phyloP scores from a whole-genome alignment of 2,888 invertebrate genomes.

The Thera obeliscata region DNA sequence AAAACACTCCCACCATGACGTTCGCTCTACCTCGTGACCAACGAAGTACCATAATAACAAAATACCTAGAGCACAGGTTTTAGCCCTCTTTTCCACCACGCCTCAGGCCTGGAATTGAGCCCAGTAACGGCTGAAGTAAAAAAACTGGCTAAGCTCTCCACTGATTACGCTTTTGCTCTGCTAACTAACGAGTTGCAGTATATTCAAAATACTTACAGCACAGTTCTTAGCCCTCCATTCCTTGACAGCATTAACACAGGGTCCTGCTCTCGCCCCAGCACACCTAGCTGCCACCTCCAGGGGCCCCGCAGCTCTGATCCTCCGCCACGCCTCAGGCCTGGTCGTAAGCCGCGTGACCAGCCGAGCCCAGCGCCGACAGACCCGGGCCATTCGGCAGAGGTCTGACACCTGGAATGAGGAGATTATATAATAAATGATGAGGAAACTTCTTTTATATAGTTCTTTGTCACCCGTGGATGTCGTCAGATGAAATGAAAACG shows the following conservation, averaged over 20 bases:
- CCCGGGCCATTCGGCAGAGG: slow-evolving; percentile 82
- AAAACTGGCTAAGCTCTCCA: too few species aligned
- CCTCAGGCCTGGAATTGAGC: too few species aligned
- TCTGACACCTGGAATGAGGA: slow-evolving; percentile 66
- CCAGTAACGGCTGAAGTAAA: too few species aligned
- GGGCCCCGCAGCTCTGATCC: slow-evolving; percentile 71
- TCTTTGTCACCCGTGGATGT: too few species aligned
- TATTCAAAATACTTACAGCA: slow-evolving; percentile 54
- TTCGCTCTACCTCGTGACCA: too few species aligned
- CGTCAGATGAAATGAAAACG: too few species aligned
- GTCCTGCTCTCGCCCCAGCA: slow-evolving; percentile 73
- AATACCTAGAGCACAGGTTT: too few species aligned
- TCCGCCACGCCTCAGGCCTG: slow-evolving; percentile 71
- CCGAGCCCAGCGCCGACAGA: slow-evolving; percentile 76
- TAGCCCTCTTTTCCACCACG: too few species aligned
- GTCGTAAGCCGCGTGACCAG: slow-evolving; percentile 67
- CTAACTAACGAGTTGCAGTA: background rate
- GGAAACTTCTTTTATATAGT: too few species aligned
- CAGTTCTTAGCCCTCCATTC: slow-evolving; percentile 76
- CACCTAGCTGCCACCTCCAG: slow-evolving; percentile 74
- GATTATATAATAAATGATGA: background rate
- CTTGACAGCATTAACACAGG: slow-evolving; percentile 70
- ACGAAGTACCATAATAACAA: too few species aligned
- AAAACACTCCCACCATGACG: too few species aligned
- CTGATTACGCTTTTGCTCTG: too few species aligned